Evolutionary conservation across 2,113 vertebrate species (phyloP).

Genomic region (human (Homo sapiens)): GRCh38 chr2:132819001-132819500

Average conservation of each 20-base stretch:
- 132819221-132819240: background rate
- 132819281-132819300: slow-evolving; percentile 65
- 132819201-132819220: background rate
- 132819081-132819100: background rate
- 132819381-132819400: slow-evolving; percentile 82
- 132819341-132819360: slow-evolving; percentile 79
- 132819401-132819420: slow-evolving; percentile 87
- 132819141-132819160: background rate
- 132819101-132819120: background rate
- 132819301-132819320: slow-evolving; percentile 80
- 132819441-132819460: slow-evolving; percentile 85
- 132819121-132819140: background rate
- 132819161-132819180: background rate
- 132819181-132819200: background rate
- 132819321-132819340: slow-evolving; percentile 84
- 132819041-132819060: slow-evolving; percentile 13
- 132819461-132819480: slow-evolving; percentile 88
- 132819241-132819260: background rate
- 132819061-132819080: background rate
- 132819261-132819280: background rate
- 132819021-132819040: background rate
- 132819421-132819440: slow-evolving; percentile 84
- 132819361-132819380: slow-evolving; percentile 80
- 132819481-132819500: slow-evolving; percentile 90
- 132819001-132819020: background rate